Conservation (phyloP, 1,140 invertebrate species). For the Drosophila sechellia region DNA sequence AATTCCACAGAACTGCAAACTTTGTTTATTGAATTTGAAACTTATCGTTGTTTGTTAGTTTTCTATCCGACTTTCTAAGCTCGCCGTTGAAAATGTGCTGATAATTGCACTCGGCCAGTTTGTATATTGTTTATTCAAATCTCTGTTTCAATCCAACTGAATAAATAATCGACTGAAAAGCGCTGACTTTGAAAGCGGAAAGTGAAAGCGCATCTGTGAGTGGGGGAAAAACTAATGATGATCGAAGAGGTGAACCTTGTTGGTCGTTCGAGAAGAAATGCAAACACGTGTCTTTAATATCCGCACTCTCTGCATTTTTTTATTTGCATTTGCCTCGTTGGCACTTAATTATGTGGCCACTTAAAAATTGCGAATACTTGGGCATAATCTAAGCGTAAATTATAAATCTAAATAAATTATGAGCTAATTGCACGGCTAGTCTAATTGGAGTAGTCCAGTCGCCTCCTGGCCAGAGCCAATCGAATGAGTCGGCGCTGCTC, state of each 20-base stretch:
- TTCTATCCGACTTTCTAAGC: not conserved
- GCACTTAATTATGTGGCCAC: conserved; percentile 31
- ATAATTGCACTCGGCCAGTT: not conserved
- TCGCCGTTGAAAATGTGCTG: not conserved
- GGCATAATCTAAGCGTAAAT: conserved; percentile 11
- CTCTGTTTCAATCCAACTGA: conserved; percentile 7
- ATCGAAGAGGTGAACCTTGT: conserved; percentile 36
- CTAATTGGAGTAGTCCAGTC: conserved; percentile 53
- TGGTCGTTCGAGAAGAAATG: conserved; percentile 19
- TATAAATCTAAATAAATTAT: conserved; percentile 32
- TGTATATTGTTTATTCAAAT: conserved; percentile 7
- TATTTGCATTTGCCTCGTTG: conserved; percentile 29
- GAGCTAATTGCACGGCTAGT: conserved; percentile 11
- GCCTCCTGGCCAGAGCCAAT: conserved; percentile 23
- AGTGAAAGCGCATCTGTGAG: conserved; percentile 47
- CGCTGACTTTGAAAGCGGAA: conserved; percentile 37
- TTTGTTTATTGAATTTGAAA: no score
- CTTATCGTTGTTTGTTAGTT: not conserved
- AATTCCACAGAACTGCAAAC: no score
- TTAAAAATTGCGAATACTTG: conserved; percentile 45
- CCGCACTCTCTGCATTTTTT: conserved; percentile 9
- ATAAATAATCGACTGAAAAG: conserved; percentile 13
- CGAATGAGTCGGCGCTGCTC: conserved; percentile 48
- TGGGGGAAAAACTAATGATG: conserved; percentile 33
- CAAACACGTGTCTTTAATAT: conserved; percentile 53